Conservation (phyloP, 1,140 invertebrate species). For the Drosophila repletoides region DNA sequence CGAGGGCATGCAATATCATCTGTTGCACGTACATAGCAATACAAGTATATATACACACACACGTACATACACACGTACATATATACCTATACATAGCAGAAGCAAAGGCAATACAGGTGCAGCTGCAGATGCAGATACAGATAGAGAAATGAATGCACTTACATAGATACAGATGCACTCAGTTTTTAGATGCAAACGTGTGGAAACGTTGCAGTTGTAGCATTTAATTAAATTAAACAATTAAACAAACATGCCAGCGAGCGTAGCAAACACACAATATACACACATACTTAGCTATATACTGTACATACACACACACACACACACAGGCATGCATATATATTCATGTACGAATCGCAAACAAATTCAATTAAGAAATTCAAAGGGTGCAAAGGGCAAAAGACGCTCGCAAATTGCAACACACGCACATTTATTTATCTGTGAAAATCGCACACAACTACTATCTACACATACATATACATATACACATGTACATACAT, state of each 20-base stretch:
- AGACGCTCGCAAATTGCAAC: constrained; percentile 47
- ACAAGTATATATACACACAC: neutral
- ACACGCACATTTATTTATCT: constrained; percentile 71
- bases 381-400: constrained; percentile 37
- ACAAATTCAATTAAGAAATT: constrained; percentile 77
- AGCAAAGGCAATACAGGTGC: no score
- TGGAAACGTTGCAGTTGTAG: constrained; percentile 53
- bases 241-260: constrained; percentile 69
- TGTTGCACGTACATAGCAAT: constrained; percentile 57
- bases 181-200: constrained; percentile 38
- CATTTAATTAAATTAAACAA: constrained; percentile 79
- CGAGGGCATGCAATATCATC: constrained; percentile 61
- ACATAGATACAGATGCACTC: constrained; percentile 5
- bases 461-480: constrained; percentile 3
- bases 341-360: constrained; percentile 24
- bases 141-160: neutral
- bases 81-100: constrained; percentile 27
- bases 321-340: neutral
- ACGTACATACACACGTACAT: constrained; percentile 7
- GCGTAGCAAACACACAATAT: constrained; percentile 8
- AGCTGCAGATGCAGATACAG: constrained; percentile 1
- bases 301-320: neutral
- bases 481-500: constrained; percentile 17
- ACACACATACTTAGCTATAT: neutral
- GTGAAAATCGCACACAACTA: constrained; percentile 32